A percentile compares a stretch with the other conserved stretches of the same genome.
Conservation (phyloP, 2,113 vertebrate genomes). For the Dolichallabes microphthalmus region DNA sequence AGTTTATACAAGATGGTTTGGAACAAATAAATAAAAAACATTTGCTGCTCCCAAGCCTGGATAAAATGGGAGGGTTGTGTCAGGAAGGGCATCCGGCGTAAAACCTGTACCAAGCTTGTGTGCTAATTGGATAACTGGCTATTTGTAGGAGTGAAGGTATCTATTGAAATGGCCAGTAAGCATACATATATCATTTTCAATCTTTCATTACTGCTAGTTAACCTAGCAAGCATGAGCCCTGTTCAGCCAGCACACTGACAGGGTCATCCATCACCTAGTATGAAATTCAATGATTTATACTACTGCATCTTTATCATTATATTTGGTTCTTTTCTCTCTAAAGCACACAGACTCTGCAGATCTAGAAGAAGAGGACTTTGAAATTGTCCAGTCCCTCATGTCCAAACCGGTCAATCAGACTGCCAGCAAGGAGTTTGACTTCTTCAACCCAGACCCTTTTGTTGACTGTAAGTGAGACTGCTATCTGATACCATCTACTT, state of each 20-base stretch:
- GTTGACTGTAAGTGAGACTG: constrained; percentile 76
- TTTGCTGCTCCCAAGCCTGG: too few relatives aligned
- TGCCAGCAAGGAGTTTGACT: constrained; percentile 80
- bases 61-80: too few relatives aligned
- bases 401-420: constrained; percentile 52
- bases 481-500: neutral
- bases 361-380: constrained; percentile 53
- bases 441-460: constrained; percentile 92
- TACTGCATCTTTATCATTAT: neutral
- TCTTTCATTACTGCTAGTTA: too few relatives aligned
- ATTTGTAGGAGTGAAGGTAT: neutral
- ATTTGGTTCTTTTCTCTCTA: neutral
- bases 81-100: too few relatives aligned
- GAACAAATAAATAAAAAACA: neutral
- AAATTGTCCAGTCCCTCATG: constrained; percentile 42
- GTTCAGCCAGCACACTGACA: too few relatives aligned
- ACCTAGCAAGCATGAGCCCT: too few relatives aligned
- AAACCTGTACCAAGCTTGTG: too few relatives aligned
- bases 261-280: neutral
- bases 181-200: neutral
- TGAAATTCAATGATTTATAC: neutral
- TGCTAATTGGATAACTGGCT: neutral
- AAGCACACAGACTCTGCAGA: constrained; percentile 51
- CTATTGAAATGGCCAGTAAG: neutral
- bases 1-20: neutral